Evolutionary conservation across 2,888 invertebrate genomes (phyloP).

Genomic region (Ectemnius lituratus): DNA sequence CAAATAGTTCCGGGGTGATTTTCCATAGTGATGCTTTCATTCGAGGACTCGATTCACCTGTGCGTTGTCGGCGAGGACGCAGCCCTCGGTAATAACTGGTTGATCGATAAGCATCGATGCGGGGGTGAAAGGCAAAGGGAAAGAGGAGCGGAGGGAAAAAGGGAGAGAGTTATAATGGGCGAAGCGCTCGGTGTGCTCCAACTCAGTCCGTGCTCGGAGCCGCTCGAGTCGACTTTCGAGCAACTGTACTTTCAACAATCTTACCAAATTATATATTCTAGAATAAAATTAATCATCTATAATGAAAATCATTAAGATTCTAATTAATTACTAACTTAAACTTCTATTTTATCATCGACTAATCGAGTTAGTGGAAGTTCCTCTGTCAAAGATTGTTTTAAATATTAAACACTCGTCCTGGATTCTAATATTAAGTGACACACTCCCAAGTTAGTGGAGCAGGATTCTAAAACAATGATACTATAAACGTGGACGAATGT

Average conservation of each 20-base stretch:
- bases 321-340: too few species aligned
- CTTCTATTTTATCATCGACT: too few species aligned
- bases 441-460: too few species aligned
- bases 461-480: too few species aligned
- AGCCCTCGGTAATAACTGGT: slow-evolving; percentile 60
- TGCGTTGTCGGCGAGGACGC: slow-evolving; percentile 31
- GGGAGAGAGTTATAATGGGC: slow-evolving; percentile 7
- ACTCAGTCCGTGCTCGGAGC: slow-evolving; percentile 34
- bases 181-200: slow-evolving; percentile 33
- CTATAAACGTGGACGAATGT: background rate
- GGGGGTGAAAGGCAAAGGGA: slow-evolving; percentile 17
- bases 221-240: slow-evolving; percentile 28
- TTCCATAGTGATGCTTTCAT: background rate
- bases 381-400: too few species aligned
- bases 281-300: too few species aligned
- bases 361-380: too few species aligned
- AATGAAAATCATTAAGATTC: too few species aligned
- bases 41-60: slow-evolving; percentile 19
- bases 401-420: too few species aligned
- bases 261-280: too few species aligned
- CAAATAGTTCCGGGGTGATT: background rate
- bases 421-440: too few species aligned
- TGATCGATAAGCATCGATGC: slow-evolving; percentile 74
- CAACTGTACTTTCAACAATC: background rate
- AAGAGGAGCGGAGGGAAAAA: background rate